These are phyloP conservation scores for Antrozous pallidus DNA, from an alignment of 2,797 vertebrate species.

Conservation along the genomic window DNA sequence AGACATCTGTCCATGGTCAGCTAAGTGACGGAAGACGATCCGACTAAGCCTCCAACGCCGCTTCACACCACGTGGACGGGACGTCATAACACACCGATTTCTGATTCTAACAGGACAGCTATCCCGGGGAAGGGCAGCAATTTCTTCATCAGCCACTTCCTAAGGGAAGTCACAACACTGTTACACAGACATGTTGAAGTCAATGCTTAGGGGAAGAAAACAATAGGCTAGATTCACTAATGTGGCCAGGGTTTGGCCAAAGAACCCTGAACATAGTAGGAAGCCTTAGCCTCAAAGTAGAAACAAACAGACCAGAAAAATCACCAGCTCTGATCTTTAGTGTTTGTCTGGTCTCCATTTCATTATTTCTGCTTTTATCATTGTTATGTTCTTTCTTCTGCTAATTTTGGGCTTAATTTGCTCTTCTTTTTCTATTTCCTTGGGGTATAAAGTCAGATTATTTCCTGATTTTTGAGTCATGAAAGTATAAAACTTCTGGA, in stretches of 20 bases:
- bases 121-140: constrained; percentile 90
- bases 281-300: neutral
- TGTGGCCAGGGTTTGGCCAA: neutral
- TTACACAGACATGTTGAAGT: neutral
- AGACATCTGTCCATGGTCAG: constrained; percentile 93
- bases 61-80: constrained; percentile 92
- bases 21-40: constrained; percentile 94
- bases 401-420: neutral
- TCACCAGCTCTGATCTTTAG: neutral
- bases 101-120: constrained; percentile 94
- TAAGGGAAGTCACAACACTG: constrained; percentile 70
- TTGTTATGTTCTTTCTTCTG: neutral
- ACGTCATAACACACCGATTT: constrained; percentile 95
- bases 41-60: constrained; percentile 94
- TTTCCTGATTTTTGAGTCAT: neutral
- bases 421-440: neutral
- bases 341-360: neutral
- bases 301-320: neutral
- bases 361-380: neutral
- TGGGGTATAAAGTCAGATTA: neutral
- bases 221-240: neutral
- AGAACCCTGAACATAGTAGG: neutral
- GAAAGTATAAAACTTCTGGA: neutral
- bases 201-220: neutral
- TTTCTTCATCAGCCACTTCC: constrained; percentile 93